Evolutionary conservation across 1,140 invertebrate genomes (phyloP), one percentile per base, ranked within the genome.

Genomic region (Lycorma delicatula): DNA sequence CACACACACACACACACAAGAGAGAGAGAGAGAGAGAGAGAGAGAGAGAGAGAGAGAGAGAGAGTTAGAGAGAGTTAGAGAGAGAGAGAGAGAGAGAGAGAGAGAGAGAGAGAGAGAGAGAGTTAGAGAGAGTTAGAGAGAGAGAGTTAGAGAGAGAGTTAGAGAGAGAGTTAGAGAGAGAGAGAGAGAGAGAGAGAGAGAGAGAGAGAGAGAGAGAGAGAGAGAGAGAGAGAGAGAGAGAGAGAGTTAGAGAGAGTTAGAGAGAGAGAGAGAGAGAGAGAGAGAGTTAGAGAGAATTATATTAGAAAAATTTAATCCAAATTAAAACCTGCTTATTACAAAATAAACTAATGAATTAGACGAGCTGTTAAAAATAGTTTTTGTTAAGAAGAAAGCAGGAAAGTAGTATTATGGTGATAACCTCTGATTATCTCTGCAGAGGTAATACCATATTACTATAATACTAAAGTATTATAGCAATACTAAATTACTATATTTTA

Each of bases 21-120:
- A 54, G 52, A 27, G 31, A 18, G 31, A 41, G 52, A 54, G 52
- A 25, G 52, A 54, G 52, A 41, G 52, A 41, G 52, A 54, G 36
- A 54, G 52, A 41, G 52, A 41, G 52, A 44, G 52, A 25, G 52
- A 41, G 52, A 54, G 52, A 54, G 52, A 54, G 52, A 54, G 52
- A 41, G 52, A 54, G 52, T 22, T 18, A 44, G 52, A 54, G 52
- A 41, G 52, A 41, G 52, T 26, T 16, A 27, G 52, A 54, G 52
- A 41, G 50, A 52, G 50, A 52, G 50, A 52, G 50, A 31, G 50
- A 52, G 50, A 52, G 50, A 52, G 50, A 52, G 50, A 52, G 50
- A 52, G 50, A 31, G 50, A 52, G 50, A 31, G 50, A 52, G 50
- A 41, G 52, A 54, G 52, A 54, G 52, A 54, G 34, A 41, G 52